Base-by-base conservation (phyloP, 2,113 vertebrate species). In the Tetraodon nigroviridis region DNA sequence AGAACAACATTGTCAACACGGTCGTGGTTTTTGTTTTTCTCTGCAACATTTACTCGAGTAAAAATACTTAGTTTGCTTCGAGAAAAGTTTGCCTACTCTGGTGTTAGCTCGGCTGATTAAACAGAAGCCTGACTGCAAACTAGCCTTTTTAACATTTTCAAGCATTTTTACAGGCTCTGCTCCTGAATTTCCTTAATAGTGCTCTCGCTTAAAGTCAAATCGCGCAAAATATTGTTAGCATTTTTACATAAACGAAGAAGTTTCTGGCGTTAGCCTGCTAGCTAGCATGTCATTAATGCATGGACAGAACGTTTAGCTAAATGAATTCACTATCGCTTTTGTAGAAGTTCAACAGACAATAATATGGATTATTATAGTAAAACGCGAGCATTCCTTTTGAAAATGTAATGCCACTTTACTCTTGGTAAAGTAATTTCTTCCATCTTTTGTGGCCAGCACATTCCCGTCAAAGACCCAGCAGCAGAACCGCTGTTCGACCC, bases 1-100 rank as follows among this genome's bases (percentile, higher is more conserved):
- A 88, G 52, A 87, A 87, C 80, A 88, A 89, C 82, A 45, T 81
- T 0, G 80, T 78, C 48, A 87, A 88, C 76, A 88, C 87, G 88
- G 88, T 89, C 13, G 51, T 60, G 32, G 7, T 27, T 44, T 54
- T 55, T 37, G 1, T 40, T 40, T 0, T 54, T 53, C 5, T 53
- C 6, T 10, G 0, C 4, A 2, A 2, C 16, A 14, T 14, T 1
- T 14, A n/a, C 5, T 20, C 10, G 21, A 16, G 17, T 57, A 46
- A 32, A 6, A 18, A 45, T 5, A 1, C 1, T 48, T 1, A 10
- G 53, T 55, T 67, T 45, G 4, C 7, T 18, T 4, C 2, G 27
- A 58, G 12, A 29, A 76, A 72, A 61, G 62, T 58, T 51, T 17
- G 17, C 2, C 73, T 49, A n/a, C 1, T 27, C 47, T 7, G 7